Evolutionary conservation across 2,888 invertebrate species (phyloP).

Genomic region (Candidula unifasciata): DNA sequence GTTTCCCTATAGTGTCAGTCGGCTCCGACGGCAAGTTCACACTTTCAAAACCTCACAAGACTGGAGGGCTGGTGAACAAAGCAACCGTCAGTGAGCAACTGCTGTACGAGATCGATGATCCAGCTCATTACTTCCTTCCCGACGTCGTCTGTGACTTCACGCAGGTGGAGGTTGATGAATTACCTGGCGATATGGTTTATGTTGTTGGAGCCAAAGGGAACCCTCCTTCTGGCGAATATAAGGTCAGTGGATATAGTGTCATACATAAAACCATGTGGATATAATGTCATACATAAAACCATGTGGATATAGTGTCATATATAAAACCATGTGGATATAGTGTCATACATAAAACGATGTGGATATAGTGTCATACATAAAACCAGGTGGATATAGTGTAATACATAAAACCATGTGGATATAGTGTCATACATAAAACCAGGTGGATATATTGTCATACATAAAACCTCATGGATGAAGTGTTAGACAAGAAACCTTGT

Average conservation of each 20-base stretch:
- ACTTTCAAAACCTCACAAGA: constrained; percentile 79
- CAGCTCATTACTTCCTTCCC: constrained; percentile 78
- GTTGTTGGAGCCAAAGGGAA: constrained; percentile 79
- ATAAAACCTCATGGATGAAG: too few relatives aligned
- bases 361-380: too few relatives aligned
- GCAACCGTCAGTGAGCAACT: constrained; percentile 80
- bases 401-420: too few relatives aligned
- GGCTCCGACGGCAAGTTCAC: constrained; percentile 76
- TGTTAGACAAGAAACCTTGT: too few relatives aligned
- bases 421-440: too few relatives aligned
- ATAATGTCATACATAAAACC: too few relatives aligned
- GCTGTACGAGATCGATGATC: constrained; percentile 80
- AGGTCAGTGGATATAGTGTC: constrained; percentile 68
- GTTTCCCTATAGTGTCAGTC: constrained; percentile 80
- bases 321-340: too few relatives aligned
- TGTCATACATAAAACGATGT: too few relatives aligned
- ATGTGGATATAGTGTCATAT: too few relatives aligned
- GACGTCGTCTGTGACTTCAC: constrained; percentile 80
- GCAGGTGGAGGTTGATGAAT: constrained; percentile 73
- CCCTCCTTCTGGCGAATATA: constrained; percentile 78
- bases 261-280: too few relatives aligned
- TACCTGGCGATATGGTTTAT: constrained; percentile 70
- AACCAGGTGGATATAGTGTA: too few relatives aligned
- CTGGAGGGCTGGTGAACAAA: constrained; percentile 78
- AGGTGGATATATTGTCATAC: too few relatives aligned